Percentiles rank a stretch among this genome's conserved stretches.
Evolutionary conservation across 2,113 vertebrate genomes (phyloP).

Genomic region (Albula goreensis): DNA sequence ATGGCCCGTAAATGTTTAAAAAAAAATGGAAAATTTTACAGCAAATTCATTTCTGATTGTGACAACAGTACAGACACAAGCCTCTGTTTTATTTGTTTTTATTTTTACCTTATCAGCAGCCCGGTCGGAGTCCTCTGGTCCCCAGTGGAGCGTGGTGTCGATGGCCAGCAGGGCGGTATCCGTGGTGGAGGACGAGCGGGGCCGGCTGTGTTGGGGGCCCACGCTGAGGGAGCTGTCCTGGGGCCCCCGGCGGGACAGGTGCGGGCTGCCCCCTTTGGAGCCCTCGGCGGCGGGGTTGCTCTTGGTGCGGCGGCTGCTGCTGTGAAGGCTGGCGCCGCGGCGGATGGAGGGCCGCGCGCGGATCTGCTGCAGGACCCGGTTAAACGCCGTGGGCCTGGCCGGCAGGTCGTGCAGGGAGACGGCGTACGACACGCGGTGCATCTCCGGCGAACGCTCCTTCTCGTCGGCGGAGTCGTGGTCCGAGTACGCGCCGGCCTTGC

Average conservation of each 20-base stretch:
- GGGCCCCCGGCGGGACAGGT: conserved; percentile 67
- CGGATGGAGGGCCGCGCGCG: conserved; percentile 80
- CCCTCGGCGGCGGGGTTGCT: conserved; percentile 66
- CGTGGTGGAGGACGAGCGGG: conserved; percentile 78
- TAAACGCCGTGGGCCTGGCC: conserved; percentile 78
- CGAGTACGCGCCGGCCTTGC: conserved; percentile 47
- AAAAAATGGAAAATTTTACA: no score
- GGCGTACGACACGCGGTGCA: conserved; percentile 82
- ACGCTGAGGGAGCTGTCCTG: conserved; percentile 76
- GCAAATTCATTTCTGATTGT: no score
- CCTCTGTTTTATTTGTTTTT: no score
- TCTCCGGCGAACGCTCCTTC: conserved; percentile 80
- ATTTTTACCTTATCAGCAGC: conserved; percentile 68
- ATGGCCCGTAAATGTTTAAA: no score
- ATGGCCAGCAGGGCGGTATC: conserved; percentile 74
- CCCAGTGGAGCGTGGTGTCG: conserved; percentile 56
- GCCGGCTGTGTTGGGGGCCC: conserved; percentile 77
- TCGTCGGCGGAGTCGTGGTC: conserved; percentile 80
- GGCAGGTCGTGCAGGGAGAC: conserved; percentile 80
- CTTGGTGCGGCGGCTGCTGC: conserved; percentile 47
- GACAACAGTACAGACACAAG: no score
- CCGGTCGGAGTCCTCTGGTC: conserved; percentile 69
- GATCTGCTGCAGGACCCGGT: conserved; percentile 82
- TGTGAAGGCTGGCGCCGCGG: conserved; percentile 74
- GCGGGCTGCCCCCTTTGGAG: conserved; percentile 71